Evolutionary conservation across 2,113 vertebrate species (phyloP).

Genomic region (Motacilla alba): DNA sequence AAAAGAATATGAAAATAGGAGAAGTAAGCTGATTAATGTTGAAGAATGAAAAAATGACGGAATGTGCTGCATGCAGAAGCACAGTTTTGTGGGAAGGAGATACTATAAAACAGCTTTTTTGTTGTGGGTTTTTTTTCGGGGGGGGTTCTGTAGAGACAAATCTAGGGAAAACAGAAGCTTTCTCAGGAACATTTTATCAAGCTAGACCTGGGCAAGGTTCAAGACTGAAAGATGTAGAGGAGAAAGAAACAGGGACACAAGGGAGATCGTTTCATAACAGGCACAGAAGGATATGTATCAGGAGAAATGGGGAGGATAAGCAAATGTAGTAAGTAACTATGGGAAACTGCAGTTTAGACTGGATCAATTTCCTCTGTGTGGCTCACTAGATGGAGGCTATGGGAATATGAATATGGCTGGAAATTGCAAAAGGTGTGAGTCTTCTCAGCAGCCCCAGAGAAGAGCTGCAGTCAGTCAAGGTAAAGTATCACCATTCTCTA

Average conservation of each 20-base stretch:
- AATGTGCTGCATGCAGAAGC: neutral
- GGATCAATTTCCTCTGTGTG: neutral
- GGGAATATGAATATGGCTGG: neutral
- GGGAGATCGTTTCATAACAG: neutral
- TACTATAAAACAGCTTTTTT: rapidly evolving
- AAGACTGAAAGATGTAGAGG: neutral
- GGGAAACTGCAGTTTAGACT: neutral
- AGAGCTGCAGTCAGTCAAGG: neutral
- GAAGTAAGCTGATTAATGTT: neutral
- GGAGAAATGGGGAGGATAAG: neutral
- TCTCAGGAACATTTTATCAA: neutral
- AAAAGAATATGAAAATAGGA: neutral
- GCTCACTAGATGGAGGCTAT: neutral
- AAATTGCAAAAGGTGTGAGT: neutral
- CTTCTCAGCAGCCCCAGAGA: neutral
- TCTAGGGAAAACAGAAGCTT: neutral
- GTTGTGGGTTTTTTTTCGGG: no score
- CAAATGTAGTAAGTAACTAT: neutral
- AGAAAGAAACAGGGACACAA: neutral
- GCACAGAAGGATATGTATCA: rapidly evolving
- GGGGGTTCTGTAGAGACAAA: neutral
- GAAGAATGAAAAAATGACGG: neutral
- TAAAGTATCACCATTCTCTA: neutral
- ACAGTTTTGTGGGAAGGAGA: neutral
- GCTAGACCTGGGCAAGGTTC: neutral